Evolutionary conservation across 1,140 invertebrate genomes (phyloP).

Genomic region (Lutraria rhynchaena): DNA sequence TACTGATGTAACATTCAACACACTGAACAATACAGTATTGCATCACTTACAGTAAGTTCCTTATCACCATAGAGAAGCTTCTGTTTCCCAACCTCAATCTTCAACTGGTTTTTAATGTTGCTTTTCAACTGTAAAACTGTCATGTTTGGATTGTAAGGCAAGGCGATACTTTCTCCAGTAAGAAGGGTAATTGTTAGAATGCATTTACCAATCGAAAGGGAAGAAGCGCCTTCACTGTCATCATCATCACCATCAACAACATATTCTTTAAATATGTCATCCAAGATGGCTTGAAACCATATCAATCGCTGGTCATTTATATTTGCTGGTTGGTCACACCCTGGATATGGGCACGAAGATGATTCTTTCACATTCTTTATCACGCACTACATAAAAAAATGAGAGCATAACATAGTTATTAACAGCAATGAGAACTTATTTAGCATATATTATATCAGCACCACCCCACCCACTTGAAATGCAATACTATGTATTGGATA

Average conservation of each 20-base stretch:
- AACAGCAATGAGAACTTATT: too few relatives aligned
- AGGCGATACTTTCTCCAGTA: conserved; percentile 55
- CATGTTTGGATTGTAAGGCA: conserved; percentile 55
- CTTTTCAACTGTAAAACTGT: conserved; percentile 55
- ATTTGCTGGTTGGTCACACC: conserved; percentile 27
- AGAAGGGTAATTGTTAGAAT: conserved; percentile 58
- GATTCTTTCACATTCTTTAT: conserved; percentile 43
- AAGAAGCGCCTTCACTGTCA: conserved; percentile 8
- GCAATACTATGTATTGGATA: too few relatives aligned
- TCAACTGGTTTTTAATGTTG: conserved; percentile 47
- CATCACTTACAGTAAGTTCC: conserved; percentile 61
- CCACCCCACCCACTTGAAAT: too few relatives aligned
- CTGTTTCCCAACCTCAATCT: conserved; percentile 58
- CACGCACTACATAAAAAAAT: conserved; percentile 53
- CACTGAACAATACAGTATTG: too few relatives aligned
- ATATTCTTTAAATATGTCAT: conserved; percentile 63
- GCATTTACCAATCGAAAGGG: background rate
- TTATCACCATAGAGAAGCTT: conserved; percentile 59
- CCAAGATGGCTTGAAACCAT: conserved; percentile 56
- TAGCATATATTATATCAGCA: too few relatives aligned
- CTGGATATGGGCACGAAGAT: conserved; percentile 58
- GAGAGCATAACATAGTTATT: too few relatives aligned
- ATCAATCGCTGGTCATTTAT: conserved; percentile 9
- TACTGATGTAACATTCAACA: too few relatives aligned
- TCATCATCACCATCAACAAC: conserved; percentile 1